These are phyloP conservation scores for Lasioglossum malachurum DNA, from an alignment of 2,888 invertebrate genomes.

Conservation along the genomic window DNA sequence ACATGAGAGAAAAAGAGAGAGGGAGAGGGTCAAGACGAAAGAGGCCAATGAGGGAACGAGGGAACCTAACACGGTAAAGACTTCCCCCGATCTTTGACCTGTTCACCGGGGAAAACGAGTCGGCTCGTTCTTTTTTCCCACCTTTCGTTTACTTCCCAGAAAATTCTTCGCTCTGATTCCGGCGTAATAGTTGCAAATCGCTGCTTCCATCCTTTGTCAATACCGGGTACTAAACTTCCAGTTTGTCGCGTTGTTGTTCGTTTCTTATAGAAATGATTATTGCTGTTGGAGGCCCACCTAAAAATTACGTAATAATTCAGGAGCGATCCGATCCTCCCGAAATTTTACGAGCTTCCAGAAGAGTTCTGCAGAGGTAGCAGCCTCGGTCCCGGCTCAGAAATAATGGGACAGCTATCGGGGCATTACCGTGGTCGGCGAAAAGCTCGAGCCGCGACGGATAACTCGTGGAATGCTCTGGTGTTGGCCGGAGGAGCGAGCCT, in stretches of 20 bases:
- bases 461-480: not conserved
- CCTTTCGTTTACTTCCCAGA: not conserved
- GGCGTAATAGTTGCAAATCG: not conserved
- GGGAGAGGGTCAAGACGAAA: not conserved
- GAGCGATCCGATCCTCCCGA: not conserved
- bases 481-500: not conserved
- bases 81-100: conserved; percentile 11
- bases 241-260: too few relatives aligned
- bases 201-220: not conserved
- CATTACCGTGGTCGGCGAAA: not conserved
- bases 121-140: not conserved
- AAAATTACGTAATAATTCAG: too few relatives aligned
- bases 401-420: not conserved
- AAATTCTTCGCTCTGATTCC: not conserved
- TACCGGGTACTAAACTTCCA: not conserved
- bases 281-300: too few relatives aligned
- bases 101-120: not conserved
- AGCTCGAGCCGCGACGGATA: not conserved
- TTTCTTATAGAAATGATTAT: too few relatives aligned
- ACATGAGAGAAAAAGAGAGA: not conserved
- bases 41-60: conserved; percentile 19
- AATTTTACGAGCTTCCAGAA: not conserved
- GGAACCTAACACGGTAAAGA: conserved; percentile 14
- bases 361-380: not conserved
- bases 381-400: not conserved